Evolutionary conservation across 1,140 invertebrate genomes (phyloP), one percentile per base, ranked within the genome.

Genomic region (Ganaspis sp.): DNA sequence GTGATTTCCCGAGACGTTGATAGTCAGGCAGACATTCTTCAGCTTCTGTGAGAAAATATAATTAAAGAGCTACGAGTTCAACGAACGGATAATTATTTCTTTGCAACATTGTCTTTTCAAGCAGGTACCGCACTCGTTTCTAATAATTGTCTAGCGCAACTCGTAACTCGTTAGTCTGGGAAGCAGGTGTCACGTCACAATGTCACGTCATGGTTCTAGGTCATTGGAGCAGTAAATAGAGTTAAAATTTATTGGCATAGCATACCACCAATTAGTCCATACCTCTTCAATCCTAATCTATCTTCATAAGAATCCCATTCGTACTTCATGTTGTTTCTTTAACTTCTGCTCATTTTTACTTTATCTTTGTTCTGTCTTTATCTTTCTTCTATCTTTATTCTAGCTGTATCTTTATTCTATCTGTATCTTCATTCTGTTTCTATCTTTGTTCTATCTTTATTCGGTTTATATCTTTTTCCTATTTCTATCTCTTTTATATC

Each of bases 21-120:
- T 29, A 64, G 58, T n/a, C 23, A 64, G 6, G 53, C 11, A 29
- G 23, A 29, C 23, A 64, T 64, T 64, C 58, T 64, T 58, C 11
- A 26, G 21, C 54, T 58, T 64, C 58, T 64, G 58, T 64, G 58
- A 64, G 58, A 64, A 64, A 64, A 64, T 34, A 64, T 64, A 64
- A 64, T 64, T 64, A 29, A 64, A 64, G 58, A 64, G 58, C 26
- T 29, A 15, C 23, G 58, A 64, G 58, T 64, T 64, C 58, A 64
- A 64, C 26, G 58, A 29, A 64, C 58, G 58, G 21, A 64, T 64
- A 64, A 64, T 64, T 64, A 64, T 26, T 64, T 64, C 58, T 64
- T 64, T 26, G 12, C 58, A 64, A 26, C 26, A 15, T 64, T 64
- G 23, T 64, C 6, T 49, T 49, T 49, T 17, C 4, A 49, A 49